phyloP scores from a whole-genome alignment of 2,113 vertebrate genomes.

The Irena cyanogastra region DNA sequence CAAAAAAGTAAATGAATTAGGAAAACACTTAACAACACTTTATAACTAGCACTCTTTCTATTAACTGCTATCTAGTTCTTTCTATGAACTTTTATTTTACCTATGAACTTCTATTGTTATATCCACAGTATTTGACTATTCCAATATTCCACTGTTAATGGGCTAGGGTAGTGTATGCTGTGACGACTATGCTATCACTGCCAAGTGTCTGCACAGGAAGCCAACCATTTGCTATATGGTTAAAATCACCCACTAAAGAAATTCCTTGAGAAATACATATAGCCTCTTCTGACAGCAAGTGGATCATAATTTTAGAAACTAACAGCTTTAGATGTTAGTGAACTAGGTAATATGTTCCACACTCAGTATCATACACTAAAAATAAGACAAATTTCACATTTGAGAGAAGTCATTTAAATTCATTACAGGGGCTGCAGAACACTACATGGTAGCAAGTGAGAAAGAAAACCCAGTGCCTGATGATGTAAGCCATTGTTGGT shows the following conservation, averaged over 20 bases:
- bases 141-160: background rate
- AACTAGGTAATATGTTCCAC: conserved; percentile 1
- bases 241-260: conserved; percentile 12
- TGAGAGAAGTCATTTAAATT: background rate
- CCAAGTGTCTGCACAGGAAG: background rate
- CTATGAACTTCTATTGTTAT: background rate
- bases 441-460: background rate
- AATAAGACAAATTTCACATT: background rate
- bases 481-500: background rate
- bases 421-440: background rate
- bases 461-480: background rate
- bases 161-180: background rate
- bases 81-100: background rate
- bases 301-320: conserved; percentile 22
- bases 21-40: background rate
- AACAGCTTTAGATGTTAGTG: conserved; percentile 40
- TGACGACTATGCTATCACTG: background rate
- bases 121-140: background rate
- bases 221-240: conserved; percentile 4
- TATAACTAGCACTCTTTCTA: background rate
- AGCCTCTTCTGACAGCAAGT: conserved; percentile 12
- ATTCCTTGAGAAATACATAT: conserved; percentile 35
- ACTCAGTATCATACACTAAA: background rate
- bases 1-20: background rate
- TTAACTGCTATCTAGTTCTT: background rate